Percentiles rank a stretch among this genome's conserved stretches.
Conservation (phyloP, 2,888 invertebrate species). For the Coelopa pilipes region DNA sequence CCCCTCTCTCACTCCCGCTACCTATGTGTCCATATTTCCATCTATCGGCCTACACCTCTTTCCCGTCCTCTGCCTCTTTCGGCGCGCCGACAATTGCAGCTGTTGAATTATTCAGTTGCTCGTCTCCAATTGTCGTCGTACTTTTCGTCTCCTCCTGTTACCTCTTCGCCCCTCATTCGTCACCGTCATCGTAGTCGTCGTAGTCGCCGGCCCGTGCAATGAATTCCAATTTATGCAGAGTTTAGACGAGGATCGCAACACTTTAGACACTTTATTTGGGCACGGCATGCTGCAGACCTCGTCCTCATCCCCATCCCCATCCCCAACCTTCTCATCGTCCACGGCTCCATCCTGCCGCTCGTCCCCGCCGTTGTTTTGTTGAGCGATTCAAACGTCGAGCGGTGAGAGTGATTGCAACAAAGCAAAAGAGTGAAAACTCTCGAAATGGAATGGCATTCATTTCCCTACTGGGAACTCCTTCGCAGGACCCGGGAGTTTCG, state of each 20-base stretch:
- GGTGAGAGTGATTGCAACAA: no score
- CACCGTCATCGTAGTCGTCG: not conserved
- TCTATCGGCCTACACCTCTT: no score
- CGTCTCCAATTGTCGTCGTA: not conserved
- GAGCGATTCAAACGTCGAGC: no score
- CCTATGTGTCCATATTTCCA: no score
- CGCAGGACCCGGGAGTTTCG: no score
- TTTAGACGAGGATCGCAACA: conserved; percentile 11
- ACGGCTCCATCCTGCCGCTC: not conserved
- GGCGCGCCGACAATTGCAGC: no score
- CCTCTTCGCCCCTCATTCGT: not conserved
- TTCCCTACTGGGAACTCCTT: no score
- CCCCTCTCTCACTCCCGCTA: no score
- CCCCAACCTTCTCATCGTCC: not conserved
- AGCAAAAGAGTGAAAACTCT: no score
- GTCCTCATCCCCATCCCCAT: not conserved
- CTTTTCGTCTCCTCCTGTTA: not conserved
- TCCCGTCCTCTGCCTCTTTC: no score
- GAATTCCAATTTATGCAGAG: conserved; percentile 24
- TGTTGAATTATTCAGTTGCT: conserved; percentile 2
- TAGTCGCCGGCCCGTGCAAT: not conserved
- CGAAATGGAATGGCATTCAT: no score
- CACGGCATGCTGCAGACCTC: no score
- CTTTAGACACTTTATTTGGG: conserved; percentile 23
- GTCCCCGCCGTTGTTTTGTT: not conserved